A percentile compares a stretch with the other conserved stretches of the same genome.
phyloP scores from a whole-genome alignment of 1,140 invertebrate species.

The Ostrea edulis region DNA sequence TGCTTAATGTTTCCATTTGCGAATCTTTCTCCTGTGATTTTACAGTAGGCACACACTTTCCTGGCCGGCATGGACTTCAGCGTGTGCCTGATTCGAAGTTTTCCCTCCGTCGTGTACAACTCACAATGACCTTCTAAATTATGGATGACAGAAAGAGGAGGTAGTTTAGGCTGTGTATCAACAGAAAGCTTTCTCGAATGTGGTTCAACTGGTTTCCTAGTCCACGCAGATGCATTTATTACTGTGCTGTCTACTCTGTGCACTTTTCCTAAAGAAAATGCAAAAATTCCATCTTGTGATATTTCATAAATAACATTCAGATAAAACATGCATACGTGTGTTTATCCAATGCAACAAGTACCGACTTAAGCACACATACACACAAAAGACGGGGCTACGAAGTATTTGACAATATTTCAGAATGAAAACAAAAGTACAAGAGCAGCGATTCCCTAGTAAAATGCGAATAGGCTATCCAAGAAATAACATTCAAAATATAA shows the following conservation, averaged over 20 bases:
- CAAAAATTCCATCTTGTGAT: not conserved
- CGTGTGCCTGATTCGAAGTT: not conserved
- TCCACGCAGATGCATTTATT: not conserved
- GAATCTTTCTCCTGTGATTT: conserved; percentile 37
- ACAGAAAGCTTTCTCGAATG: not conserved
- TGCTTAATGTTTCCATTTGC: conserved; percentile 39
- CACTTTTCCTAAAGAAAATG: conserved; percentile 19
- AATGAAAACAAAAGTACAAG: no score
- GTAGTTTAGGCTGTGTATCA: not conserved
- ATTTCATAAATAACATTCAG: not conserved
- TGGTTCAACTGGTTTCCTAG: not conserved
- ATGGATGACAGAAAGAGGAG: not conserved
- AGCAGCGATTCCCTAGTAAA: no score
- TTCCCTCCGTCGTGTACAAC: not conserved
- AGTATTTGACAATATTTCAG: no score
- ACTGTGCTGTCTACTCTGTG: not conserved
- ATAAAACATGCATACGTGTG: not conserved
- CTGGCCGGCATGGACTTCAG: conserved; percentile 25
- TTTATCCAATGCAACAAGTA: no score
- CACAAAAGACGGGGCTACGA: no score
- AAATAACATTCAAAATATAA: no score
- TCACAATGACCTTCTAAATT: conserved; percentile 26
- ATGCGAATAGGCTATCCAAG: no score
- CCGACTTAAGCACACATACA: no score
- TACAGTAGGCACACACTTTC: conserved; percentile 39